These are phyloP conservation scores for Liparis tanakae DNA, from an alignment of 2,797 vertebrate species.

Conservation along the genomic window DNA sequence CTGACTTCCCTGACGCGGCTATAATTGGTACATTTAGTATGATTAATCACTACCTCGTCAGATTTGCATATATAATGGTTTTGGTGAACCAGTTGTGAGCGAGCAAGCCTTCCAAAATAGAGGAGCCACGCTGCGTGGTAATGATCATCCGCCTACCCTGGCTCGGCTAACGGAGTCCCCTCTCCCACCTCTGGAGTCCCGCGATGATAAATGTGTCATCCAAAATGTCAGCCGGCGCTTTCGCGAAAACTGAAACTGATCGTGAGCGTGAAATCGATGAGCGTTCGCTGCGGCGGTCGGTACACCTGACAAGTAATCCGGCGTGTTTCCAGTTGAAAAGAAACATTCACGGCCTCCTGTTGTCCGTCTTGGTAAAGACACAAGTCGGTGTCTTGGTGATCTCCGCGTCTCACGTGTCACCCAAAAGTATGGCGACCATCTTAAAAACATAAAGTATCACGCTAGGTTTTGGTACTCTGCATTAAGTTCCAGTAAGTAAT, in stretches of 20 bases:
- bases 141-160: conserved; percentile 23
- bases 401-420: neutral
- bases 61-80: conserved; percentile 58
- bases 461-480: neutral
- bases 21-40: conserved; percentile 60
- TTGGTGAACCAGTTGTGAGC: conserved; percentile 40
- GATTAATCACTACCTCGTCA: conserved; percentile 60
- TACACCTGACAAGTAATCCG: conserved; percentile 21
- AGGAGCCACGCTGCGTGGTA: conserved; percentile 25
- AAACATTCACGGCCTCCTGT: neutral
- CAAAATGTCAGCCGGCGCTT: conserved; percentile 35
- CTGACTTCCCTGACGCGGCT: conserved; percentile 45
- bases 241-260: conserved; percentile 30
- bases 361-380: neutral
- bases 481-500: neutral
- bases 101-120: conserved; percentile 8
- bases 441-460: neutral
- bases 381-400: no score
- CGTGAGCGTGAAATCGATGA: conserved; percentile 35
- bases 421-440: neutral
- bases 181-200: neutral
- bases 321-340: neutral
- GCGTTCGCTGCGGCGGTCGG: neutral
- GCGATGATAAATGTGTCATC: conserved; percentile 40
- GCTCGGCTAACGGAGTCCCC: conserved; percentile 14